Percentiles rank a stretch among this genome's conserved stretches.
Evolutionary conservation across 2,797 vertebrate genomes (phyloP).

Genomic region (Sebastes hopkinsi): DNA sequence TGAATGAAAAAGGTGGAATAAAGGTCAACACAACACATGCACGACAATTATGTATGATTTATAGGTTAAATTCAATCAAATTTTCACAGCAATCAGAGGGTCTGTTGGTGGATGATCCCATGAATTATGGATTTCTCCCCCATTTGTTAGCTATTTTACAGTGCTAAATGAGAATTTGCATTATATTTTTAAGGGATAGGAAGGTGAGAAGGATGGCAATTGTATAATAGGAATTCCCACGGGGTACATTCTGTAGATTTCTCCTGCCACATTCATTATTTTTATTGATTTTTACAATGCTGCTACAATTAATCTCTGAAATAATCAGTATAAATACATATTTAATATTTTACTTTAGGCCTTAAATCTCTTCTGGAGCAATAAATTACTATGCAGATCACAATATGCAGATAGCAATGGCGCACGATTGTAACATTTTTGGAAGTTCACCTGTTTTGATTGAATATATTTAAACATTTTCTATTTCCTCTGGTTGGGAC

Average conservation of each 20-base stretch:
- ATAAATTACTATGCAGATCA: neutral
- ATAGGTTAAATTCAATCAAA: slow-evolving; percentile 24
- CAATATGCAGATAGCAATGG: neutral
- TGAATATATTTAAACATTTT: neutral
- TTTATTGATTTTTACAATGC: neutral
- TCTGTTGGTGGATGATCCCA: neutral
- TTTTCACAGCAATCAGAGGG: neutral
- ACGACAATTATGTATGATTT: slow-evolving; percentile 29
- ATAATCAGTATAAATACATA: neutral
- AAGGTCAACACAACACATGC: slow-evolving; percentile 28
- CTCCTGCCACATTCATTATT: neutral
- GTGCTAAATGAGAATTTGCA: slow-evolving; percentile 6
- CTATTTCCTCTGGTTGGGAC: neutral
- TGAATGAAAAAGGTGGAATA: slow-evolving; percentile 14
- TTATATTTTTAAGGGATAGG: neutral
- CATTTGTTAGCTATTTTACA: neutral
- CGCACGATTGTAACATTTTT: neutral
- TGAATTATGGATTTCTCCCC: slow-evolving; percentile 25
- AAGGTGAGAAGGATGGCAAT: neutral
- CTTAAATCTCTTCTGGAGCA: neutral
- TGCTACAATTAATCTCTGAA: neutral
- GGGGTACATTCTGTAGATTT: neutral
- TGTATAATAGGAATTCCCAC: neutral
- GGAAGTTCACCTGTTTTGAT: neutral
- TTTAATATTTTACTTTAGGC: neutral